Evolutionary conservation across 1,140 invertebrate genomes (phyloP).

Genomic region (Caenorhabditis brenneri): DNA sequence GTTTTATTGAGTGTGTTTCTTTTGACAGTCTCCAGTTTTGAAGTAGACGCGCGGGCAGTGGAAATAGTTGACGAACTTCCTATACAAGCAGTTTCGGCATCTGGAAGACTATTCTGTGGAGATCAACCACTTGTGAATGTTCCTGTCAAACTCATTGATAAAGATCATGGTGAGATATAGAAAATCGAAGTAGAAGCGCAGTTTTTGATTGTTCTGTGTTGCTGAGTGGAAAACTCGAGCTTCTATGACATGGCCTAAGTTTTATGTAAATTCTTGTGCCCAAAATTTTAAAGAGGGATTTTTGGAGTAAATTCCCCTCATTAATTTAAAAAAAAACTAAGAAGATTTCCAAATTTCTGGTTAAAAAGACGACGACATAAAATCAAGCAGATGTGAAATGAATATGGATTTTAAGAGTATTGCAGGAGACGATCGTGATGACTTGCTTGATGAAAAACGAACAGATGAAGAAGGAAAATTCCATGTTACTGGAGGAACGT

Average conservation of each 20-base stretch:
- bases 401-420: neutral
- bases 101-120: neutral
- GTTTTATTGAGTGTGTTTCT: neutral
- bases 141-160: slow-evolving; percentile 2
- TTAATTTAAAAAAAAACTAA: too few relatives aligned
- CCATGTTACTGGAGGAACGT: slow-evolving; percentile 63
- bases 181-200: too few relatives aligned
- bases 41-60: neutral
- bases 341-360: too few relatives aligned
- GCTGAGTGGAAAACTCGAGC: too few relatives aligned
- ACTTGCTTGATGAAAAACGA: slow-evolving; percentile 64
- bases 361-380: too few relatives aligned
- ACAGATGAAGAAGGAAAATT: slow-evolving; percentile 65
- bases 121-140: neutral
- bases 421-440: slow-evolving; percentile 67
- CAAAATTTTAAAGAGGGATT: too few relatives aligned
- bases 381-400: too few relatives aligned
- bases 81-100: neutral
- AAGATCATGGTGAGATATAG: slow-evolving; percentile 10
- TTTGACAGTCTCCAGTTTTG: neutral
- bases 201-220: too few relatives aligned
- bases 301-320: too few relatives aligned
- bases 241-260: too few relatives aligned
- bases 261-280: too few relatives aligned
- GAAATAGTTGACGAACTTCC: neutral